A percentile compares a stretch with the other conserved stretches of the same genome.
Conservation (phyloP, 2,888 invertebrate genomes). For the Hermaeophaga mercurialis region DNA sequence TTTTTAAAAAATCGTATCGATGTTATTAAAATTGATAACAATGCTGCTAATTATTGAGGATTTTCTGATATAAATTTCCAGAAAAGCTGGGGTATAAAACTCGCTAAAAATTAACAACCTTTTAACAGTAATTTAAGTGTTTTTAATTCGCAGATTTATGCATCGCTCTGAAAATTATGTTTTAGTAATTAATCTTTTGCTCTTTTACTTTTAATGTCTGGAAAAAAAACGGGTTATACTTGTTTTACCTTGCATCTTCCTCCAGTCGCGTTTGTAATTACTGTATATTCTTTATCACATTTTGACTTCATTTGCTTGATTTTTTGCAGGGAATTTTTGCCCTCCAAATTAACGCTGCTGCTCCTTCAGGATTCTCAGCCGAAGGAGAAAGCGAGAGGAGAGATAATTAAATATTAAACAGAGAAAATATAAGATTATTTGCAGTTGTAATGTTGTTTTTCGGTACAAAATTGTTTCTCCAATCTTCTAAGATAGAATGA, state of each 20-base stretch:
- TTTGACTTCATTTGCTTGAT: conserved; percentile 44
- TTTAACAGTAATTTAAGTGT: conserved; percentile 47
- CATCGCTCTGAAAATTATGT: conserved; percentile 43
- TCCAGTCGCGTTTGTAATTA: conserved; percentile 46
- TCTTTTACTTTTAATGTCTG: conserved; percentile 32
- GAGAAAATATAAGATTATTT: conserved; percentile 41
- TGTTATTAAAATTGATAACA: too few species aligned
- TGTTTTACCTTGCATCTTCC: conserved; percentile 30
- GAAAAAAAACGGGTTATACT: conserved; percentile 32
- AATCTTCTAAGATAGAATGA: conserved; percentile 32
- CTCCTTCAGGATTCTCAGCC: conserved; percentile 18
- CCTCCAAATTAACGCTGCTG: conserved; percentile 31
- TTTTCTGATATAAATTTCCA: too few species aligned
- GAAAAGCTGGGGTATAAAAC: too few species aligned
- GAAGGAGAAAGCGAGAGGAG: conserved; percentile 26
- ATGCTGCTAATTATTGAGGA: too few species aligned
- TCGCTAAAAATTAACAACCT: conserved; percentile 37
- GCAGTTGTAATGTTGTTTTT: conserved; percentile 38
- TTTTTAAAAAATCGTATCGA: too few species aligned
- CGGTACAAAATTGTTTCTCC: conserved; percentile 33
- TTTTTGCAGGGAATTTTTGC: conserved; percentile 37
- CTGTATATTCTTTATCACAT: conserved; percentile 55
- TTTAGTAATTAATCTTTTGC: conserved; percentile 42
- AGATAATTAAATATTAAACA: conserved; percentile 42
- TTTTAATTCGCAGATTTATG: conserved; percentile 52